Conservation (phyloP, 2,888 invertebrate species). For the Phortica okadai region DNA sequence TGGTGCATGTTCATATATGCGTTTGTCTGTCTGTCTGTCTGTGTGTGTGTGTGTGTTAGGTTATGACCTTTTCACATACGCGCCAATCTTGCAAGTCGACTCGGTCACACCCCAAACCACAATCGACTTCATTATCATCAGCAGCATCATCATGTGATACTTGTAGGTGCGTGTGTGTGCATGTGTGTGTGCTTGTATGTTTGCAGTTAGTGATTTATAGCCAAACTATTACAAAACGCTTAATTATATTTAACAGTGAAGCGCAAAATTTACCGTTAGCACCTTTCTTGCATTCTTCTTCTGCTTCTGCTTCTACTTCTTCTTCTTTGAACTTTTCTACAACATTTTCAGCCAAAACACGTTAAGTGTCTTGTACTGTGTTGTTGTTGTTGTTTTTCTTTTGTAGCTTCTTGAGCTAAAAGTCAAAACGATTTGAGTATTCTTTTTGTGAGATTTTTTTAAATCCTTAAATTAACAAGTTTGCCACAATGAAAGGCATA, state of each 20-base stretch:
- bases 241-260: slow-evolving; percentile 31
- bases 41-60: neutral
- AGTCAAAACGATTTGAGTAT: slow-evolving; percentile 20
- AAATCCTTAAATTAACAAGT: slow-evolving; percentile 29
- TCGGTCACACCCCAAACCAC: no score
- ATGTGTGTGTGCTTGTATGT: neutral
- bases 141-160: neutral
- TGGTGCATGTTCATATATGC: neutral
- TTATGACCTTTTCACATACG: slow-evolving; percentile 28
- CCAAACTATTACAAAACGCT: slow-evolving; percentile 14
- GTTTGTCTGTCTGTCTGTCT: neutral
- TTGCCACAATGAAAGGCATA: neutral
- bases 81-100: no score
- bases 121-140: neutral
- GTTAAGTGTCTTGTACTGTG: neutral
- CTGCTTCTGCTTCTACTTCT: neutral
- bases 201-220: neutral
- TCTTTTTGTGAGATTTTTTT: neutral
- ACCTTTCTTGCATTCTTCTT: slow-evolving; percentile 11
- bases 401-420: slow-evolving; percentile 11
- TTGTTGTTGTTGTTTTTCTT: neutral
- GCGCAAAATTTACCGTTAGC: slow-evolving; percentile 2
- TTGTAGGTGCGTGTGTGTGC: slow-evolving; percentile 4
- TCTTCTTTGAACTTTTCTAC: no score
- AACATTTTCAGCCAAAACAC: no score